phyloP scores from a whole-genome alignment of 2,797 vertebrate genomes.

The Bucorvus abyssinicus region DNA sequence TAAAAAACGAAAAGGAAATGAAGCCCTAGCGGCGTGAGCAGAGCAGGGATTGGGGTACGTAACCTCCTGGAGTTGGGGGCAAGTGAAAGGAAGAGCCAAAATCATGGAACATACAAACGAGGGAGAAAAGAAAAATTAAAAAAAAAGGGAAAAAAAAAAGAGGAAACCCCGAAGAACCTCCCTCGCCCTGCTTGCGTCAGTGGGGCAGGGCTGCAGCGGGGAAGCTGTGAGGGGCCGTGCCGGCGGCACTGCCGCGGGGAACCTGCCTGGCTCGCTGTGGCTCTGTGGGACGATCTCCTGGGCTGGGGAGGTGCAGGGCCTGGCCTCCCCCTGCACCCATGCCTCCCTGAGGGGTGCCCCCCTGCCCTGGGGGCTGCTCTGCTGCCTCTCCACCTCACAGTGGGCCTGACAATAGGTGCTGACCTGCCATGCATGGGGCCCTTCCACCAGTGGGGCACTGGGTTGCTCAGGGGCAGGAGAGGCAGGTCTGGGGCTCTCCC shows the following conservation, averaged over 20 bases:
- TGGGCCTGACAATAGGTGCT: accelerated
- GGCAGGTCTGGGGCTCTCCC: background rate
- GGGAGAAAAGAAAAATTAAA: conserved; percentile 90
- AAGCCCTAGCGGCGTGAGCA: conserved; percentile 84
- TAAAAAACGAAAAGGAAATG: conserved; percentile 63
- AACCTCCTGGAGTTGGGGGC: conserved; percentile 93
- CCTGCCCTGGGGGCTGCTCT: background rate
- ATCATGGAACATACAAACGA: conserved; percentile 96
- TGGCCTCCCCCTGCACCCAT: background rate
- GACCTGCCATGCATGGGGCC: accelerated
- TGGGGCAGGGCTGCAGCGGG: conserved; percentile 21
- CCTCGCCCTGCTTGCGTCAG: conserved; percentile 4
- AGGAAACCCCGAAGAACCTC: conserved; percentile 73
- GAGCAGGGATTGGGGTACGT: conserved; percentile 89
- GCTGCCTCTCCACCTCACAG: accelerated
- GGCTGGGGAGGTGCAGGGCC: background rate
- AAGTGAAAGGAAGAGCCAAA: conserved; percentile 96
- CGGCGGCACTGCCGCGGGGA: background rate
- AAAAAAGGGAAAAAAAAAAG: conserved; percentile 74
- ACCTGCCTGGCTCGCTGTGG: conserved; percentile 48
- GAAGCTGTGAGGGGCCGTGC: conserved; percentile 2
- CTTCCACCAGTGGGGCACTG: background rate
- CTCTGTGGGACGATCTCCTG: background rate
- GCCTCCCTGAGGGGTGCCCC: background rate
- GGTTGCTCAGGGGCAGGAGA: background rate